A percentile compares a stretch with the other conserved stretches of the same genome.
These are phyloP conservation scores for Tapera naevia DNA, from an alignment of 2,797 vertebrate genomes.

Conservation along the genomic window DNA sequence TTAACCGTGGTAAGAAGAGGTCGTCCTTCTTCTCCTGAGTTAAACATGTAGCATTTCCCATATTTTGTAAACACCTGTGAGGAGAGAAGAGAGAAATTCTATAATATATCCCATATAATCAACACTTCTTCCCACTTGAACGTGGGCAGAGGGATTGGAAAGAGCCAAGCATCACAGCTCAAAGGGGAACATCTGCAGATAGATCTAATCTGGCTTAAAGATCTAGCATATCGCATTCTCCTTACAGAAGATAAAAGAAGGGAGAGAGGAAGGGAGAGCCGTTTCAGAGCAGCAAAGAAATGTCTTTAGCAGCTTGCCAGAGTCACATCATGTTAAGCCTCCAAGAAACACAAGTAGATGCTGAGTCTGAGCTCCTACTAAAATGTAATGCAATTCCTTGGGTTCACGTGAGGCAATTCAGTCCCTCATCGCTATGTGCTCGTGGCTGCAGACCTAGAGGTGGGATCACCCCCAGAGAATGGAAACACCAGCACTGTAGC, in stretches of 20 bases:
- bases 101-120: background rate
- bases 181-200: background rate
- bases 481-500: rapidly evolving
- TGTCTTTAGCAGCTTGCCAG: background rate
- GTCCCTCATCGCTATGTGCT: rapidly evolving
- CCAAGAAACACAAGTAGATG: rapidly evolving
- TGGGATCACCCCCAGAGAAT: background rate
- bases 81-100: slow-evolving; percentile 28
- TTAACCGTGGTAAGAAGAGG: slow-evolving; percentile 95
- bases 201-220: background rate
- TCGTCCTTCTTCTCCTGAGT: slow-evolving; percentile 93
- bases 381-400: rapidly evolving
- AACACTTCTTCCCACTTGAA: rapidly evolving
- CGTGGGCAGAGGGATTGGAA: background rate
- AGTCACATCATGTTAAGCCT: background rate
- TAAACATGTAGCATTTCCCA: slow-evolving; percentile 99
- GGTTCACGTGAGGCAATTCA: background rate
- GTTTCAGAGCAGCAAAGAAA: background rate
- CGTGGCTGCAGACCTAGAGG: background rate
- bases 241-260: background rate
- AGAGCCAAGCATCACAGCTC: background rate
- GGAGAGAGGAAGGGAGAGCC: background rate
- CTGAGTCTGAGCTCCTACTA: background rate
- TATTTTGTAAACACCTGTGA: slow-evolving; percentile 95
- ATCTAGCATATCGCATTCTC: background rate